Evolutionary conservation across 2,113 vertebrate species (phyloP).

Genomic region (Formicarius rufipectus): DNA sequence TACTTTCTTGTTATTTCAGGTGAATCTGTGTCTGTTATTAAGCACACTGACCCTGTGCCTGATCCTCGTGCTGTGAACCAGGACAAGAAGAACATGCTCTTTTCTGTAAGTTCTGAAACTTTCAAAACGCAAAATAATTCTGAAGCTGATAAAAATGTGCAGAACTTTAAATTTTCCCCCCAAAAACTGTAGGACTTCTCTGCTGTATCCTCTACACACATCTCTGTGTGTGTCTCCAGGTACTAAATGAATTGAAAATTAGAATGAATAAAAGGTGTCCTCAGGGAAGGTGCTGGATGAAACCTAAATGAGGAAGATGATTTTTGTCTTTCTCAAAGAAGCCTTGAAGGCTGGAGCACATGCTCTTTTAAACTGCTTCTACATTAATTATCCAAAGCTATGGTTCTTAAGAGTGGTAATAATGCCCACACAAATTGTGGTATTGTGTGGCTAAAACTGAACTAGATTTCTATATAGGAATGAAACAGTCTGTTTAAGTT

Average conservation of each 20-base stretch:
- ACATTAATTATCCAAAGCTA: background rate
- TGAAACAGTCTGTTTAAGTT: background rate
- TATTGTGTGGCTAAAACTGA: background rate
- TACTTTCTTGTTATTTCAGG: conserved; percentile 71
- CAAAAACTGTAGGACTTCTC: background rate
- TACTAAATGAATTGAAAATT: background rate
- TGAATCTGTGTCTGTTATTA: conserved; percentile 96
- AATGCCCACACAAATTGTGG: background rate
- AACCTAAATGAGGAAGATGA: background rate
- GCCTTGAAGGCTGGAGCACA: background rate
- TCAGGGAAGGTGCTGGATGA: background rate
- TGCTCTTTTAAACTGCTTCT: background rate
- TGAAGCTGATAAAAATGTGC: background rate
- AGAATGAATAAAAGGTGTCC: background rate
- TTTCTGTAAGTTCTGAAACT: conserved; percentile 85
- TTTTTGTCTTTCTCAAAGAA: background rate
- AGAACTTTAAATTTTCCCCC: background rate
- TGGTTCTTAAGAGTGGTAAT: background rate
- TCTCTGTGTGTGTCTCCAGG: background rate
- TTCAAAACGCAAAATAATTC: background rate
- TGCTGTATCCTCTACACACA: background rate
- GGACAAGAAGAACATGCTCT: conserved; percentile 99
- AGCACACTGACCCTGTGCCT: conserved; percentile 97
- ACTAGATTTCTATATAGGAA: background rate
- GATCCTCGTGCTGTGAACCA: conserved; percentile 98